Evolutionary conservation across 1,140 invertebrate genomes (phyloP).

Genomic region (Lordiphosa collinella): DNA sequence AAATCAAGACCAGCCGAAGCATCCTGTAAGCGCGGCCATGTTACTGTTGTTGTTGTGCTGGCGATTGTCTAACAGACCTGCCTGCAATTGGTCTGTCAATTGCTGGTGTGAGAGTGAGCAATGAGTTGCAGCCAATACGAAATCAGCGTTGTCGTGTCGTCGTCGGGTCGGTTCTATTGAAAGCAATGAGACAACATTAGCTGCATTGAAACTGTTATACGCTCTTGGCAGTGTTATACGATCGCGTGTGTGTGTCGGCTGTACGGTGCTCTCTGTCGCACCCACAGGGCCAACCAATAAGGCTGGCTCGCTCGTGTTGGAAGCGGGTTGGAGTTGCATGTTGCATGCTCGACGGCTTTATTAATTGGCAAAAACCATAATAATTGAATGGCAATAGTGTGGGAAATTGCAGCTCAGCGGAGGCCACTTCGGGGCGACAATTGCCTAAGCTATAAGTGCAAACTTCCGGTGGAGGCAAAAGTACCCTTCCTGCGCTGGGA

Average conservation of each 20-base stretch:
- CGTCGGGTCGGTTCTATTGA: slow-evolving; percentile 62
- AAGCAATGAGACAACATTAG: slow-evolving; percentile 32
- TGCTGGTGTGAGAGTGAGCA: slow-evolving; percentile 64
- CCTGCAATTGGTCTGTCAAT: slow-evolving; percentile 70
- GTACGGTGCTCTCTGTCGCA: slow-evolving; percentile 56
- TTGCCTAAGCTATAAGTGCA: slow-evolving; percentile 64
- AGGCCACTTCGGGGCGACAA: slow-evolving; percentile 24
- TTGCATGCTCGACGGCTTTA: slow-evolving; percentile 42
- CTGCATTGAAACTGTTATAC: slow-evolving; percentile 72
- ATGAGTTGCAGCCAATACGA: slow-evolving; percentile 78
- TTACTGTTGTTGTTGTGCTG: slow-evolving; percentile 16
- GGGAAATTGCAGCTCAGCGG: slow-evolving; percentile 54
- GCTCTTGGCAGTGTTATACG: slow-evolving; percentile 50
- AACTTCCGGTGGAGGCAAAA: slow-evolving; percentile 51
- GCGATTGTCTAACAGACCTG: slow-evolving; percentile 43
- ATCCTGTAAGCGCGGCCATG: background rate
- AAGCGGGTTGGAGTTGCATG: slow-evolving; percentile 43
- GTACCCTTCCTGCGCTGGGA: slow-evolving; percentile 32
- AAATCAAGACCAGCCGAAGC: background rate
- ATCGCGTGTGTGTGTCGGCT: slow-evolving; percentile 27
- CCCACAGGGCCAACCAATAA: slow-evolving; percentile 1
- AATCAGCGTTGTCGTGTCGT: slow-evolving; percentile 24
- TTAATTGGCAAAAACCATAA: slow-evolving; percentile 47
- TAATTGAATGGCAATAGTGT: slow-evolving; percentile 22
- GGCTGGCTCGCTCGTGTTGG: slow-evolving; percentile 8